A percentile compares a stretch with the other conserved stretches of the same genome.
These are phyloP conservation scores for Phyllostomus hastatus DNA, from an alignment of 2,113 vertebrate genomes.

Conservation along the genomic window DNA sequence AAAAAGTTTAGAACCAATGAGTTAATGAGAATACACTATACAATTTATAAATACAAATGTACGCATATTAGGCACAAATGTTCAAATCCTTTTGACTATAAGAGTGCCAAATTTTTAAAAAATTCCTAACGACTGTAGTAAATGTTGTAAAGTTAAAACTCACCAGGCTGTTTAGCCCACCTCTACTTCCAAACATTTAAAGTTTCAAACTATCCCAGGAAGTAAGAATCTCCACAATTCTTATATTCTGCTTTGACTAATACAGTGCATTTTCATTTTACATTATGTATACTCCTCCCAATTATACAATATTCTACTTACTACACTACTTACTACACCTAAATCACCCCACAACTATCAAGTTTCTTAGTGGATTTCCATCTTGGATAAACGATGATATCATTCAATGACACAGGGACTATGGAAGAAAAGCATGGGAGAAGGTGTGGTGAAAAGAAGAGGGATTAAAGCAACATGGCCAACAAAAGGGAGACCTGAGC, in stretches of 20 bases:
- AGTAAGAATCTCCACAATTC: not conserved
- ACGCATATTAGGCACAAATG: not conserved
- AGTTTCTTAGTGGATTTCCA: not conserved
- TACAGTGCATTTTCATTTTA: not conserved
- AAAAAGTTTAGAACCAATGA: not conserved
- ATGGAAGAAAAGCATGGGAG: not conserved
- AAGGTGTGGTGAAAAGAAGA: not conserved
- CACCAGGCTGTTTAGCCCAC: not conserved
- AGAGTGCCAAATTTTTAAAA: not conserved
- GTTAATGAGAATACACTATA: not conserved
- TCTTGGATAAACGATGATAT: not conserved
- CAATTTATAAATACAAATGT: constrained; percentile 4
- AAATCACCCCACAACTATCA: not conserved
- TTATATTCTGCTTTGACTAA: constrained; percentile 16
- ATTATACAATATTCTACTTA: not conserved
- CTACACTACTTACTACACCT: not conserved
- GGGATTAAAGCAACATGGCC: not conserved
- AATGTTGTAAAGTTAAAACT: not conserved
- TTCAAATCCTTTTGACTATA: not conserved
- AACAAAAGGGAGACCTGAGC: not conserved
- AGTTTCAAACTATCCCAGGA: not conserved
- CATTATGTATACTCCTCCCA: not conserved
- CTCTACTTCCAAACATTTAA: not conserved
- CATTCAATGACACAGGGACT: not conserved
- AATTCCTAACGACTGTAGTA: not conserved